Base-by-base conservation (phyloP, 2,888 invertebrate species). In the Microctonus hyperodae region DNA sequence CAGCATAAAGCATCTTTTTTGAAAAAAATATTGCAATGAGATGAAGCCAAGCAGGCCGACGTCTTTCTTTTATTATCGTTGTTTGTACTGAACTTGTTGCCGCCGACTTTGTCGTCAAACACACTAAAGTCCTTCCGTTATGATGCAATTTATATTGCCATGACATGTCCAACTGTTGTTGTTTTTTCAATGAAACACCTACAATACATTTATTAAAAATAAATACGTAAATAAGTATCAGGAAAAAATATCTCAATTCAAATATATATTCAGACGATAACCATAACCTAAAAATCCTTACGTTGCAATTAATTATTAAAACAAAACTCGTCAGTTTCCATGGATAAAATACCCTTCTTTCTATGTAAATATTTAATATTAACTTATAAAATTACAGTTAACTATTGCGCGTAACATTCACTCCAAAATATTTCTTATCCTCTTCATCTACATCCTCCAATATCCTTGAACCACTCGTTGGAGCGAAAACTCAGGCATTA, bases 21-120 rank as follows among this genome's bases (percentile, higher is more conserved):
- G 77, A 73, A 48, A 77, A 76, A 69, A 77, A 77, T 48, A 77
- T 75, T 10, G 72, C 72, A 33, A 77, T 76, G 3, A 77, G 70
- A 50, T 75, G 76, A 60, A 77, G 37, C 76, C 77, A 76, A 40
- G 72, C 69, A 7, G 77, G 76, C 10, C 75, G 65, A 40, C 63
- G 57, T 37, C 67, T 50, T 40, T 67, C 33, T 22, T 63, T 57
- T 23, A 67, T 53, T 7, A 55, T 16, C 10, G 28, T 28, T 48
- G 31, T 33, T 56, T 44, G 9, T 16, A 40, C 16, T 48, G 20
- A 44, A 9, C 0, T 13, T 11, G 33, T 35, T 20, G 61, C 63
- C 1, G 53, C 37, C 50, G 67, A n/a, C n/a, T n/a, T 10, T 9
- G 70, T 40, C 37, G 61, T 61, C 2, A 69, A 40, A 40, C 68